Conservation (phyloP, 2,113 vertebrate species). For the Prietella phreatophila region DNA sequence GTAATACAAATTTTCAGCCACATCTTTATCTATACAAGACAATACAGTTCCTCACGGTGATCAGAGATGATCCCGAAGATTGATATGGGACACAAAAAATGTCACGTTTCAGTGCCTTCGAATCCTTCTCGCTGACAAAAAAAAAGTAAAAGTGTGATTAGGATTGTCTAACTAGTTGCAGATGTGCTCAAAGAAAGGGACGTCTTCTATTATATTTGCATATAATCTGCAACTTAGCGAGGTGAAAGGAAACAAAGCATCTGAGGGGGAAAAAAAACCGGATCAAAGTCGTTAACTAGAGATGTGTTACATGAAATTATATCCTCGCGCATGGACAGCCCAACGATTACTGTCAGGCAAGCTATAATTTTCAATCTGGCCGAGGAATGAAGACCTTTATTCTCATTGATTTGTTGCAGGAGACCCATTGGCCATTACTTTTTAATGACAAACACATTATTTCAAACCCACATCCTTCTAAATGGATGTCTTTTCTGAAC, state of each 20-base stretch:
- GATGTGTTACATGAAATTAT: slow-evolving; percentile 64
- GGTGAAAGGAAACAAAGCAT: slow-evolving; percentile 56
- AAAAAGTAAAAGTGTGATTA: slow-evolving; percentile 13
- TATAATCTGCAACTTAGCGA: slow-evolving; percentile 65
- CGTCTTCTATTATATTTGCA: slow-evolving; percentile 71
- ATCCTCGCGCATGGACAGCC: slow-evolving; percentile 59
- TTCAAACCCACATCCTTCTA: neutral
- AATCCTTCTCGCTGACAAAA: neutral
- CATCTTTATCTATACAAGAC: slow-evolving; percentile 31
- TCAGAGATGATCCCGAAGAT: slow-evolving; percentile 29
- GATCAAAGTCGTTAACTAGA: slow-evolving; percentile 62
- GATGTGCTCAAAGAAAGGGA: slow-evolving; percentile 29
- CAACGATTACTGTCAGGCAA: slow-evolving; percentile 69
- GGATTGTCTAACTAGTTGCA: slow-evolving; percentile 37
- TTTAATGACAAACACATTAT: slow-evolving; percentile 39
- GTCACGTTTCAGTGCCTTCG: neutral
- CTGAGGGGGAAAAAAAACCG: slow-evolving; percentile 50
- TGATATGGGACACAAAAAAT: neutral
- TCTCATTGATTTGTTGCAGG: slow-evolving; percentile 76
- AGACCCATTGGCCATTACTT: slow-evolving; percentile 74
- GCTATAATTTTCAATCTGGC: slow-evolving; percentile 73
- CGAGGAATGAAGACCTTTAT: slow-evolving; percentile 67
- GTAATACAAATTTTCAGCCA: slow-evolving; percentile 41
- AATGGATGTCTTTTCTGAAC: slow-evolving; percentile 30
- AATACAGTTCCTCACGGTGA: slow-evolving; percentile 26